These are phyloP conservation scores for Penaeus chinensis DNA, from an alignment of 1,140 invertebrate genomes.

Conservation along the genomic window DNA sequence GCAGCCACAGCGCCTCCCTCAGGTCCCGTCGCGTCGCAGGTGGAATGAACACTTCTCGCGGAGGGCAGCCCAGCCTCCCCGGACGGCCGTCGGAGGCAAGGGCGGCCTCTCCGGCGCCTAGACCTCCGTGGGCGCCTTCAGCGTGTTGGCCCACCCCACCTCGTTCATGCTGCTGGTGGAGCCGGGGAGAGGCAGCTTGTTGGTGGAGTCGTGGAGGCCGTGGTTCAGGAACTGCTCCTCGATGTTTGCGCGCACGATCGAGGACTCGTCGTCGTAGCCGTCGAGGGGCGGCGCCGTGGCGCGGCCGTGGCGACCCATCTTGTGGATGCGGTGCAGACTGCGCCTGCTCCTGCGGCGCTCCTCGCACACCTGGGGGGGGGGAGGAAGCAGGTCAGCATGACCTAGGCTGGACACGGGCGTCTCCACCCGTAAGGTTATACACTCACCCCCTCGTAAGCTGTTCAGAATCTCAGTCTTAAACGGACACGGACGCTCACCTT, in stretches of 20 bases:
- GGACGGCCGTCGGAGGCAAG: too few species aligned
- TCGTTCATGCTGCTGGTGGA: too few species aligned
- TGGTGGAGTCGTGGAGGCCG: constrained; percentile 43
- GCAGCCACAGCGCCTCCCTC: too few species aligned
- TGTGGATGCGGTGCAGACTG: constrained; percentile 38
- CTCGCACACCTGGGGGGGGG: constrained; percentile 31
- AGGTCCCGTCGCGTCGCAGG: too few species aligned
- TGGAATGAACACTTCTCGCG: too few species aligned
- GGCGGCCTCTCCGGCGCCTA: too few species aligned
- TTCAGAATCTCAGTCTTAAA: background rate
- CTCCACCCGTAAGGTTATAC: too few species aligned
- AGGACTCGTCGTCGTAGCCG: constrained; percentile 47
- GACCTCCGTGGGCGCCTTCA: too few species aligned
- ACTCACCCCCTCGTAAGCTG: background rate
- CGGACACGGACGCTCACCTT: constrained; percentile 7
- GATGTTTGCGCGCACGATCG: too few species aligned
- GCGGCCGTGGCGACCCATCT: constrained; percentile 18
- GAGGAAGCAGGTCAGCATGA: background rate
- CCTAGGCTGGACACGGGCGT: background rate
- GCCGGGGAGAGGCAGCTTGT: constrained; percentile 29
- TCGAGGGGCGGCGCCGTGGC: constrained; percentile 34
- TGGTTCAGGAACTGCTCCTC: constrained; percentile 54
- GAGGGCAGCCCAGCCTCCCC: too few species aligned
- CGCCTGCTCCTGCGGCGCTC: constrained; percentile 49
- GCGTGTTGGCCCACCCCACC: too few species aligned